Conservation (phyloP, 2,113 vertebrate genomes). For the Vombatus ursinus region DNA sequence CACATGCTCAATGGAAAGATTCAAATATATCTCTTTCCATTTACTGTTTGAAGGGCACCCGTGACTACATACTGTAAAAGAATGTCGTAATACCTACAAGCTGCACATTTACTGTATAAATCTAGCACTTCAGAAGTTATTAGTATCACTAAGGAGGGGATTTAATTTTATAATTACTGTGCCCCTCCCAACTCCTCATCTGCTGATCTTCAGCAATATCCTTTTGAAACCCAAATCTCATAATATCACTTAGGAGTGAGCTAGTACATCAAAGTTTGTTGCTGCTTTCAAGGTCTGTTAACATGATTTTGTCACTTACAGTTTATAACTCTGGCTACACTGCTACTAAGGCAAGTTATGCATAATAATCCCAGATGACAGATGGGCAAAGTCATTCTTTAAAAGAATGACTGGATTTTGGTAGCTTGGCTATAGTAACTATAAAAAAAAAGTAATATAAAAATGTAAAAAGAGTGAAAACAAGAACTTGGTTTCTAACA, state of each 20-base stretch:
- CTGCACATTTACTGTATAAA: background rate
- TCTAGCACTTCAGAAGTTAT: background rate
- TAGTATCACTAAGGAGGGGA: background rate
- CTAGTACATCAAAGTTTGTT: background rate
- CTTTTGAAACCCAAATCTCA: background rate
- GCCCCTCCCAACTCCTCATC: background rate
- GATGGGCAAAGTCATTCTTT: conserved; percentile 64
- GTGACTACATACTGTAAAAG: background rate
- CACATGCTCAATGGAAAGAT: background rate
- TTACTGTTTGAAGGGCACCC: background rate
- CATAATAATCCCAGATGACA: conserved; percentile 69
- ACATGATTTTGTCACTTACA: conserved; percentile 52
- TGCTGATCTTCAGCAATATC: background rate
- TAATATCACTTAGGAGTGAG: conserved; percentile 3
- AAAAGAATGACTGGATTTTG: conserved; percentile 62
- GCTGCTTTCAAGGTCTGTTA: conserved; percentile 28
- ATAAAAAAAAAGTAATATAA: conserved; percentile 7
- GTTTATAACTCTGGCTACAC: conserved; percentile 56
- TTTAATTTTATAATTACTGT: background rate
- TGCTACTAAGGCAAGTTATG: conserved; percentile 58
- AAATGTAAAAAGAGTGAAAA: conserved; percentile 31
- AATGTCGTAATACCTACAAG: background rate
- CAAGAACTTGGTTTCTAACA: conserved; percentile 9
- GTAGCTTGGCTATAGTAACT: conserved; percentile 28
- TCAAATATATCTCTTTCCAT: background rate